These are phyloP conservation scores for Malachius bipustulatus DNA, from an alignment of 2,888 invertebrate genomes.

Conservation along the genomic window DNA sequence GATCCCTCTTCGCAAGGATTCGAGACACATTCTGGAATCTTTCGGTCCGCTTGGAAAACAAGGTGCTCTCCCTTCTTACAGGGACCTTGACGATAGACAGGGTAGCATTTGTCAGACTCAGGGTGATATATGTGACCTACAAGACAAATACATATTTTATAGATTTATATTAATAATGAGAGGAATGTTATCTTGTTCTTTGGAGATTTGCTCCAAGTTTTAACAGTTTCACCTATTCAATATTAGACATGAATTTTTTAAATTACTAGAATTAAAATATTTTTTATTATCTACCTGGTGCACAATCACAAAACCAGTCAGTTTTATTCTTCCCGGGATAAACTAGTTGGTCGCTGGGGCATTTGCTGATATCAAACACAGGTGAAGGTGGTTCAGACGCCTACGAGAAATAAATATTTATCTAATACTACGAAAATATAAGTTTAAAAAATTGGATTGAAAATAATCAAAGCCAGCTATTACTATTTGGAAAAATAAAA, in stretches of 20 bases:
- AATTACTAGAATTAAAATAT: too few species aligned
- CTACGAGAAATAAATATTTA: not conserved
- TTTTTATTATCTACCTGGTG: conserved; percentile 37
- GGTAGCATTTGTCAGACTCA: conserved; percentile 46
- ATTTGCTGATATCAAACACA: conserved; percentile 45
- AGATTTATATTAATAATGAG: too few species aligned
- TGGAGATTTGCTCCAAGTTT: too few species aligned
- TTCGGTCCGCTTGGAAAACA: conserved; percentile 39
- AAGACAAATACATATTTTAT: conserved; percentile 23
- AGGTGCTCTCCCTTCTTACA: conserved; percentile 46
- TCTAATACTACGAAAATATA: not conserved
- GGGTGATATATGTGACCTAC: conserved; percentile 51
- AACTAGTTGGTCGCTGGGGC: conserved; percentile 50
- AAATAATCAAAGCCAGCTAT: too few species aligned
- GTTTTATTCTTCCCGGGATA: conserved; percentile 51
- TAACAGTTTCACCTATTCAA: too few species aligned
- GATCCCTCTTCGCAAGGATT: conserved; percentile 52
- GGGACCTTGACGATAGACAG: conserved; percentile 53
- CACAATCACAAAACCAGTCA: conserved; percentile 55
- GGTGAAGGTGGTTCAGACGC: conserved; percentile 36
- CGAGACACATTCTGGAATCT: conserved; percentile 45
- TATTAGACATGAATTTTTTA: conserved; percentile 5
- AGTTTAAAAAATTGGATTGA: too few species aligned
- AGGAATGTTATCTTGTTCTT: conserved; percentile 4
- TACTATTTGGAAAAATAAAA: too few species aligned